phyloP scores from a whole-genome alignment of 2,113 vertebrate genomes.

The Pangasianodon gigas region DNA sequence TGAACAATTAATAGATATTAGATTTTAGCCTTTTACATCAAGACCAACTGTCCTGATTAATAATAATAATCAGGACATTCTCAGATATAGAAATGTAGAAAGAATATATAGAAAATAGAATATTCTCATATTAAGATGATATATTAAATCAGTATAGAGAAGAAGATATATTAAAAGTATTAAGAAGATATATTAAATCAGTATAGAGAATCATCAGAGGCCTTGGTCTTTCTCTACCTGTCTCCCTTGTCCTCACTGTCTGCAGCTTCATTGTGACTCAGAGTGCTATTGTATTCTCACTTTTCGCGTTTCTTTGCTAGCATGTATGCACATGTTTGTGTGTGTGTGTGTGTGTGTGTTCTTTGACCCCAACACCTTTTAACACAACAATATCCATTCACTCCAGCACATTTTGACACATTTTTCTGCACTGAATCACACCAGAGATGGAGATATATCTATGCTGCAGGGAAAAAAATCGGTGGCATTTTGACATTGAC shows the following conservation, averaged over 20 bases:
- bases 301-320: not conserved
- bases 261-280: constrained; percentile 19
- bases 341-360: not conserved
- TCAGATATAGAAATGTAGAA: not conserved
- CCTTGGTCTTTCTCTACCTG: not conserved
- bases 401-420: constrained; percentile 2
- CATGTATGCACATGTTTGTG: not conserved
- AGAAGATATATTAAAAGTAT: too few relatives aligned
- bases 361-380: not conserved
- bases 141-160: not conserved
- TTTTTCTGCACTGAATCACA: constrained; percentile 23
- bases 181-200: too few relatives aligned
- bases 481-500: not conserved
- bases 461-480: not conserved
- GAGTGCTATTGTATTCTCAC: constrained; percentile 19
- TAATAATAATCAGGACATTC: not conserved
- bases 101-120: too few relatives aligned
- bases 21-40: not conserved
- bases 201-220: not conserved
- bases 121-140: too few relatives aligned
- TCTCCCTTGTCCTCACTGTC: not conserved
- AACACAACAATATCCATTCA: constrained; percentile 35
- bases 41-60: not conserved
- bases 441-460: constrained; percentile 4
- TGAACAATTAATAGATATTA: not conserved